Base-by-base conservation (phyloP, 2,888 invertebrate species). In the Amphipyra berbera region DNA sequence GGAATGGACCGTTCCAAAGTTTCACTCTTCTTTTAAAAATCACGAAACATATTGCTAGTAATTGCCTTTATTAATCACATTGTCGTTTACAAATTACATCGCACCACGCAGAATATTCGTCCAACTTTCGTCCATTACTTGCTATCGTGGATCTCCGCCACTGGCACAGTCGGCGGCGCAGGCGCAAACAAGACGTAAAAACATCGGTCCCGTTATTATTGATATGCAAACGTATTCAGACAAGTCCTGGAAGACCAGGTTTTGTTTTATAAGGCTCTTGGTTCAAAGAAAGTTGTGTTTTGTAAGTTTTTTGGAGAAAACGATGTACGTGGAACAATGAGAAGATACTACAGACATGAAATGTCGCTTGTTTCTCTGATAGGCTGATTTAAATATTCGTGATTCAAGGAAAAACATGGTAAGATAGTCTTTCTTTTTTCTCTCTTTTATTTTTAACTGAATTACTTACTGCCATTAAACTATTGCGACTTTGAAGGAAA, bases 181-280 rank as follows among this genome's bases (percentile, higher is more conserved):
- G 4, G 57, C 49, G 62, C 62, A 61, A 63, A 59, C 46, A 64
- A 69, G 56, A 48, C 53, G 48, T 53, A 73, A 75, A 69, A 69
- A 73, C 61, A 37, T 14, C 41, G 6, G 48, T 67, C 38, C 78
- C 78, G 78, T 76, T 78, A 78, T 65, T 67, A 65, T 78, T 78
- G 58, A 56, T 76, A 78, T 78, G 76, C 76, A 67, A 71, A 76
- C 63, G 27, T 48, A 75, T 77, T 65, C 78, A 61, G 63, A 49
- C 53, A 12, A 53, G 49, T 60, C 48, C 47, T 56, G 61, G 61
- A 56, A 61, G 38, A 47, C 61, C 49, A 40, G 13, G 2, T 44
- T 41, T 10, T 1, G 9, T 13, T 52, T 55, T 46, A 21, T 14
- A 21, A 7, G 21, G 56, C 37, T 57, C 60, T 73, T 69, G 44